phyloP scores from a whole-genome alignment of 2,113 vertebrate genomes.

The Chaetodon trifascialis region DNA sequence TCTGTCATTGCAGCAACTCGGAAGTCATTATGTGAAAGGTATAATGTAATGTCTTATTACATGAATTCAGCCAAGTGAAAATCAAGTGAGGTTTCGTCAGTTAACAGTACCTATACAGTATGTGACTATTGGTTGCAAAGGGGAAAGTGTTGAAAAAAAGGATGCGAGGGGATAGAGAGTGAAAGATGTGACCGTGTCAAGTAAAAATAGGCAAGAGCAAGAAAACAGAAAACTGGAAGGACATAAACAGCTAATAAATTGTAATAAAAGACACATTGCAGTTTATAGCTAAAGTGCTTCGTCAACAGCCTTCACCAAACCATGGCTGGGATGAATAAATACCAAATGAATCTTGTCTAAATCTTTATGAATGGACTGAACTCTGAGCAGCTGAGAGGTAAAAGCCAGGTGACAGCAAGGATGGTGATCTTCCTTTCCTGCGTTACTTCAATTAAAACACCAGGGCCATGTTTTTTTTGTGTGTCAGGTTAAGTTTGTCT shows the following conservation, averaged over 20 bases:
- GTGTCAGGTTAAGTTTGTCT: constrained; percentile 13
- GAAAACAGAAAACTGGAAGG: neutral
- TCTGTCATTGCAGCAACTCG: neutral
- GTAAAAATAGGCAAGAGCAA: constrained; percentile 4
- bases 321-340: constrained; percentile 26
- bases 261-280: neutral
- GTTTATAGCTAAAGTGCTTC: constrained; percentile 11
- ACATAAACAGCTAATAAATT: constrained; percentile 6
- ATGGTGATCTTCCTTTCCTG: neutral
- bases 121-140: neutral
- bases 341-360: constrained; percentile 32
- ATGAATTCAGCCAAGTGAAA: too few species aligned
- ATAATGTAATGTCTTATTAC: neutral
- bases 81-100: neutral
- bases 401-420: neutral
- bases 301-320: constrained; percentile 30
- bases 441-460: constrained; percentile 24
- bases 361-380: constrained; percentile 52
- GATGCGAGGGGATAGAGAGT: neutral
- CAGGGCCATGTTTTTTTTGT: neutral
- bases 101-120: neutral
- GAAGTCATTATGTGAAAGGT: neutral
- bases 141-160: neutral
- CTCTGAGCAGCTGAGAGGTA: constrained; percentile 37
- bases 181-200: neutral